Base-by-base conservation (phyloP, 2,888 invertebrate species). In the Cheilosia vernalis region DNA sequence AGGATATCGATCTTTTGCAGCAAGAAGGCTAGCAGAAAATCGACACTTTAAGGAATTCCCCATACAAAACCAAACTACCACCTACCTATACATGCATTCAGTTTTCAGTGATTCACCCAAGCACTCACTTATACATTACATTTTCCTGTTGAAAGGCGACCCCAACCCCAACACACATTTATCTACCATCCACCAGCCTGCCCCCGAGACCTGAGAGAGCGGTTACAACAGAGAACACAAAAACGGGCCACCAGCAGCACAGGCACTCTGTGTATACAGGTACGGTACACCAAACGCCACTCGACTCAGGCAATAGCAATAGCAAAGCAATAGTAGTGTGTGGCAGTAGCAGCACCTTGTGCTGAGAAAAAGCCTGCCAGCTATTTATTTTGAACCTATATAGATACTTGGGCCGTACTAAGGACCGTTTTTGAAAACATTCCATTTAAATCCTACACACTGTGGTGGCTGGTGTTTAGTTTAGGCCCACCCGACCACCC, bases 1-100 rank as follows among this genome's bases (percentile, higher is more conserved):
- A 81, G 81, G 77, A 77, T 85, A 85, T 85, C 85, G 85, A 85
- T 85, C 81, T 80, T 27, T 27, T n/a, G 56, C n/a, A 78, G 58
- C 30, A 69, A 53, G 30, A 53, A 42, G 53, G 2, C 61, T 1
- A 74, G 74, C 33, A 72, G 63, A 78, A 80, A 81, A 80, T 85
- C 80, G 85, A 85, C 74, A 85, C 81, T 85, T 85, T 70, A 81
- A 85, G 85, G 81, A 85, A 85, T 85, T 77, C 76, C 81, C 61
- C 70, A 72, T 37, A 37, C 60, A 81, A 60, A 78, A 78, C 78
- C 27, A 1, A 79, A 24, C 58, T 64, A 67, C 67, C 76, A 85
- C 81, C 66, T 67, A 85, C 81, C 66, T 67, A 85, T 72, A 85
- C 85, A 85, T 72, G 72, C 81, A 81, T 61, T 81, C 76, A 81